Evolutionary conservation across 2,113 vertebrate genomes (phyloP).

Genomic region (Thalassoma bifasciatum): DNA sequence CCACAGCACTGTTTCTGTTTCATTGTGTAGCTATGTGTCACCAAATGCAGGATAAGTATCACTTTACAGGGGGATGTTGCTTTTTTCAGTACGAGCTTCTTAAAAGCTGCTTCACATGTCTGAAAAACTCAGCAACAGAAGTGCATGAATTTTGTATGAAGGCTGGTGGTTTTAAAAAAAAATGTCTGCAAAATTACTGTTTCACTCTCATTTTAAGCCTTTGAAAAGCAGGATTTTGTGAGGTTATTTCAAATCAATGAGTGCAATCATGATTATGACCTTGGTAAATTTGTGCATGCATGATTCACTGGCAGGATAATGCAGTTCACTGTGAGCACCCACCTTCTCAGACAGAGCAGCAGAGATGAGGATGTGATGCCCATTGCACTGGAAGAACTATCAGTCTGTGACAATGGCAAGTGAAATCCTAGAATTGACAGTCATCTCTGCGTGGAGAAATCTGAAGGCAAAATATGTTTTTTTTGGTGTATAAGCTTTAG

Average conservation of each 20-base stretch:
- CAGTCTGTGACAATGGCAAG: slow-evolving; percentile 50
- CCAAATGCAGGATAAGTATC: slow-evolving; percentile 12
- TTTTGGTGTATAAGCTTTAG: neutral
- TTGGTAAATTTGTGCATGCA: slow-evolving; percentile 13
- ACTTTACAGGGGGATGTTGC: slow-evolving; percentile 12
- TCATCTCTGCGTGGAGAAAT: neutral
- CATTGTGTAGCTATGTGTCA: slow-evolving; percentile 1
- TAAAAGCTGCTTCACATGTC: neutral
- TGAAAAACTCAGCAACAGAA: neutral
- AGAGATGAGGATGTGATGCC: slow-evolving; percentile 46
- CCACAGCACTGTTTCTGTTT: slow-evolving; percentile 9
- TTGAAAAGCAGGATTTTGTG: neutral
- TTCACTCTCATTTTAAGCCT: neutral
- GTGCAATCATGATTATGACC: neutral
- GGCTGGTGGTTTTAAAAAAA: neutral
- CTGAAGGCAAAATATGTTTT: neutral
- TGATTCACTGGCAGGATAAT: neutral
- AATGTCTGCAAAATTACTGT: neutral
- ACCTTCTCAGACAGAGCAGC: slow-evolving; percentile 36
- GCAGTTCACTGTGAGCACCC: neutral
- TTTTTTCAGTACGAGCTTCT: neutral
- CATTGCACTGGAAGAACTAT: slow-evolving; percentile 57
- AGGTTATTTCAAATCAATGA: neutral
- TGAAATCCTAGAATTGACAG: slow-evolving; percentile 38
- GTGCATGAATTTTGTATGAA: slow-evolving; percentile 1